A percentile compares a stretch with the other conserved stretches of the same genome.
These are phyloP conservation scores for Orgyia antiqua DNA, from an alignment of 2,888 invertebrate species.

Conservation along the genomic window DNA sequence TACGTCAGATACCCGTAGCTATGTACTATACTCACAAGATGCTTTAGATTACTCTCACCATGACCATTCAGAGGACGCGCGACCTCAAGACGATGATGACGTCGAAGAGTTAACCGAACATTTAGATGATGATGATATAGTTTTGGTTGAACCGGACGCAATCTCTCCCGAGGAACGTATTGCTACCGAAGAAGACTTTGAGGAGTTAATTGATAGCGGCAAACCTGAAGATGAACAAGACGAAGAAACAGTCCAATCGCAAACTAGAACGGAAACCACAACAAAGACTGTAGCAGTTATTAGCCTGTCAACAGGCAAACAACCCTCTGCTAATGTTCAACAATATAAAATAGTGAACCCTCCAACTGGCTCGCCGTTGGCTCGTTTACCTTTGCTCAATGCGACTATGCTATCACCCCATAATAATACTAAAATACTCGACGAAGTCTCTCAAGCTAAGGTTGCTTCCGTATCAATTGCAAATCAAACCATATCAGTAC, in stretches of 20 bases:
- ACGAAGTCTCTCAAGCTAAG: slow-evolving; percentile 79
- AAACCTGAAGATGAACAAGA: slow-evolving; percentile 73
- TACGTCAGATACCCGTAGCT: slow-evolving; percentile 76
- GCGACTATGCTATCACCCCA: slow-evolving; percentile 45
- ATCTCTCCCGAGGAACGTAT: slow-evolving; percentile 81
- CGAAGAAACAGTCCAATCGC: slow-evolving; percentile 51
- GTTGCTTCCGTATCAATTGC: slow-evolving; percentile 75
- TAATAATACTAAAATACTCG: slow-evolving; percentile 65
- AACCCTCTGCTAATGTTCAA: slow-evolving; percentile 53
- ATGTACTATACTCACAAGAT: slow-evolving; percentile 78
- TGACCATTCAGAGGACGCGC: slow-evolving; percentile 59
- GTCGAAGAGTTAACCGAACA: slow-evolving; percentile 54
- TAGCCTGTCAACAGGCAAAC: slow-evolving; percentile 65
- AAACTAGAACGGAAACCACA: slow-evolving; percentile 71
- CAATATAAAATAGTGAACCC: slow-evolving; percentile 67
- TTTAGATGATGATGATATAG: slow-evolving; percentile 79
- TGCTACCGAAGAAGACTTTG: slow-evolving; percentile 82
- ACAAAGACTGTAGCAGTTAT: slow-evolving; percentile 76
- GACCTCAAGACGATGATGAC: slow-evolving; percentile 54
- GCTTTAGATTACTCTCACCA: slow-evolving; percentile 70
- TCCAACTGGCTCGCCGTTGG: slow-evolving; percentile 36
- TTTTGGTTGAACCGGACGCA: slow-evolving; percentile 78
- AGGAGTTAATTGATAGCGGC: slow-evolving; percentile 81
- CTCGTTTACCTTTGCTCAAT: slow-evolving; percentile 61
- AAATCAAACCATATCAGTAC: slow-evolving; percentile 72